These are phyloP conservation scores for Dicrurus megarhynchus DNA, from an alignment of 2,113 vertebrate genomes.

Conservation along the genomic window DNA sequence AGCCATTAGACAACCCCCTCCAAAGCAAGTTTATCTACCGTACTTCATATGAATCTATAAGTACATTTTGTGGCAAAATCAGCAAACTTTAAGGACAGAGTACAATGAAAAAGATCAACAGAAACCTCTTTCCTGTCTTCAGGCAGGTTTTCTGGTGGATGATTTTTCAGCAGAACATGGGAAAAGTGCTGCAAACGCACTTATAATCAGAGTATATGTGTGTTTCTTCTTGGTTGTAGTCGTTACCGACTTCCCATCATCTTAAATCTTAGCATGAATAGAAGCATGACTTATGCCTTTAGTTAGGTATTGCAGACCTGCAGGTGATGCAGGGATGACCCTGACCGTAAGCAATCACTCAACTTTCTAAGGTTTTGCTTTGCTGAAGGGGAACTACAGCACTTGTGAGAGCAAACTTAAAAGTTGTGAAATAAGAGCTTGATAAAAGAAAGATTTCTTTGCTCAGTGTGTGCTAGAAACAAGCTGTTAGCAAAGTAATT, in stretches of 20 bases:
- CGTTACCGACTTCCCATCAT: not conserved
- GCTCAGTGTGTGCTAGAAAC: not conserved
- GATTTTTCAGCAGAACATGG: not conserved
- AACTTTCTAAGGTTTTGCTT: not conserved
- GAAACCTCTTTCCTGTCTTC: not conserved
- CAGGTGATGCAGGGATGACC: not conserved
- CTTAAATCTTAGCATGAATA: not conserved
- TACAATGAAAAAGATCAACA: not conserved
- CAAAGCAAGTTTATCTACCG: not conserved
- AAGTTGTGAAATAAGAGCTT: not conserved
- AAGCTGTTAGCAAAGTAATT: not conserved
- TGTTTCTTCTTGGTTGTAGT: not conserved
- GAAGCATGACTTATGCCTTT: not conserved
- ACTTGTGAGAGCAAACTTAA: not conserved
- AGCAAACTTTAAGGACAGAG: not conserved
- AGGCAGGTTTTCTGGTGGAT: not conserved
- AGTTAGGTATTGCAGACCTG: not conserved
- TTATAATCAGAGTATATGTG: not conserved
- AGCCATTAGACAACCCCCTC: not conserved
- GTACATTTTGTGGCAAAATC: not conserved
- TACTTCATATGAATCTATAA: not conserved
- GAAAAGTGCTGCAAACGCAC: not conserved
- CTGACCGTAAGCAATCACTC: not conserved
- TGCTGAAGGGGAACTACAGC: not conserved
- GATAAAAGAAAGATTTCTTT: not conserved